Base-by-base conservation (phyloP, 2,113 vertebrate species). In the Larimichthys polyactis region DNA sequence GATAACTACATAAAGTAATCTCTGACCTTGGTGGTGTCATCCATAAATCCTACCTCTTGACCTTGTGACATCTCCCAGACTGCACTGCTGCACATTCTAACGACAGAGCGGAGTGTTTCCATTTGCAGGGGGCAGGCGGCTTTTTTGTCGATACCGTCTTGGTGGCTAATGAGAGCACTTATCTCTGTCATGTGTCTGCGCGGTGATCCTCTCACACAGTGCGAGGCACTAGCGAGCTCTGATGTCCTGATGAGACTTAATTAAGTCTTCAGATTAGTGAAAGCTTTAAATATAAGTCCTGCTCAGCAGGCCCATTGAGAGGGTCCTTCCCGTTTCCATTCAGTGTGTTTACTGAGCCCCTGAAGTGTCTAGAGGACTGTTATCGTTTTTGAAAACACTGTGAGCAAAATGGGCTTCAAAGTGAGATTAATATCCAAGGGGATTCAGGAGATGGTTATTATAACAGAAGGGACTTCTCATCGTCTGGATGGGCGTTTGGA, bases 171-270 rank as follows among this genome's bases (percentile, higher is more conserved):
- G 89, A 88, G 81, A 87, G 75, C 83, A 86, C 84, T 93, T 88
- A 90, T 88, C 89, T 77, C 78, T 76, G 83, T 93, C 88, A 88
- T 92, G 86, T 85, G 78, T 81, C 78, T 75, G 69, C 36, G 48
- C 89, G 73, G 73, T 86, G 90, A 81, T 87, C 78, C 83, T 74
- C 80, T 89, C 89, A 72, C 81, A 70, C 49, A 52, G 77, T 32
- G 80, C 69, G 48, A 48, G 59, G 22, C 62, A 58, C 78, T 11
- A 54, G 82, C 11, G 4, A 55, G 60, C 84, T 81, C 71, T 65
- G 63, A 86, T 79, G 87, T 91, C 88, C 91, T 92, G 93, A 91
- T 81, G 89, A 91, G 91, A 85, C 90, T 78, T 91, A 91, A 94
- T 94, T 92, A 95, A 90, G 87, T 79, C 92, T 75, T 73, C 73